Evolutionary conservation across 2,888 invertebrate genomes (phyloP).

Genomic region (Yponomeuta sedellus): DNA sequence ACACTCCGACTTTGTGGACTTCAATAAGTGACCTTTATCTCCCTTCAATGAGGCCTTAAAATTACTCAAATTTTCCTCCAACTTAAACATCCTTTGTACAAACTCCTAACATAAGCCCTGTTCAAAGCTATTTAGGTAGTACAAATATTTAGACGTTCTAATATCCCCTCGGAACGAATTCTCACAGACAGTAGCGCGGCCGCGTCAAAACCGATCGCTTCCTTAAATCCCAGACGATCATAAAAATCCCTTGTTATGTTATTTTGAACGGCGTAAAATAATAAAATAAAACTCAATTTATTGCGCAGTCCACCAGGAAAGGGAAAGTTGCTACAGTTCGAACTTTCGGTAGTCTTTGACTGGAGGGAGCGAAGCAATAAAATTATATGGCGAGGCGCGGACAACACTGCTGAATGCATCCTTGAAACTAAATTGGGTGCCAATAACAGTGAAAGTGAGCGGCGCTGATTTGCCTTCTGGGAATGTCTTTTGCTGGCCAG

Average conservation of each 20-base stretch:
- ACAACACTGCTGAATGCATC: constrained; percentile 36
- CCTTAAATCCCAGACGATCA: constrained; percentile 24
- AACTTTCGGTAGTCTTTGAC: constrained; percentile 52
- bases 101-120: background rate
- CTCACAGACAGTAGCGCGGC: background rate
- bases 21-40: too few relatives aligned
- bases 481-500: background rate
- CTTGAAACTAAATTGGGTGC: constrained; percentile 16
- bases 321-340: constrained; percentile 34
- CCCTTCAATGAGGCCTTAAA: too few relatives aligned
- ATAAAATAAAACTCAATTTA: constrained; percentile 53
- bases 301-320: constrained; percentile 38
- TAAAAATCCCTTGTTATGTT: constrained; percentile 55
- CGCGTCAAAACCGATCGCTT: background rate
- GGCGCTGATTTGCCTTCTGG: background rate
- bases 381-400: constrained; percentile 26
- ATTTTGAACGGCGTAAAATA: constrained; percentile 51
- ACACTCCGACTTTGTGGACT: too few relatives aligned
- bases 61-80: background rate
- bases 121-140: background rate
- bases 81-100: background rate
- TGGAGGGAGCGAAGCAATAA: constrained; percentile 36
- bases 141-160: background rate
- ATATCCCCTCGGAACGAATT: background rate
- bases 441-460: constrained; percentile 16